Percentiles rank a stretch among this genome's conserved stretches.
Conservation (phyloP, 1,140 invertebrate species). For the Drosophila ercepeae region DNA sequence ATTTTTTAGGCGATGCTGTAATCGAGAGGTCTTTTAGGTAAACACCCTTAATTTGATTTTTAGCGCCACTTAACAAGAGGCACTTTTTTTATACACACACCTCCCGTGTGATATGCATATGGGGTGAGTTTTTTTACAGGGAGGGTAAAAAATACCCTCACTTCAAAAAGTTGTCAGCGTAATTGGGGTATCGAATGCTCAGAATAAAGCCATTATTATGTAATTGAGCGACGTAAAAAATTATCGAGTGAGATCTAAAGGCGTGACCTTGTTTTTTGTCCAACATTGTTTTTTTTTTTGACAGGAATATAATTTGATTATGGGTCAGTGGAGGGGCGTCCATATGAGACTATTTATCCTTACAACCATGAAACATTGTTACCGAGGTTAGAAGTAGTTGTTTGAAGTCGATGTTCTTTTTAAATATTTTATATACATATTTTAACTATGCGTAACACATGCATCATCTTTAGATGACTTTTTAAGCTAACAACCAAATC, state of each 20-base stretch:
- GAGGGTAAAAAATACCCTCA: constrained; percentile 41
- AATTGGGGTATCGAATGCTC: constrained; percentile 54
- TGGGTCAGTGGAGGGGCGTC: too few species aligned
- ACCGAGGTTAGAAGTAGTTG: too few species aligned
- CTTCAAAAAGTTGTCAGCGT: constrained; percentile 56
- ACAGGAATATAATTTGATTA: background rate
- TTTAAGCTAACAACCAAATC: too few species aligned
- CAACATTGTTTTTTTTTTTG: background rate
- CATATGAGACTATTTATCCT: too few species aligned
- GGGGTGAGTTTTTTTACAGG: constrained; percentile 59
- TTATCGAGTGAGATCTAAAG: constrained; percentile 3
- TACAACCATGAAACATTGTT: too few species aligned
- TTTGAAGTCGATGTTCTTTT: too few species aligned
- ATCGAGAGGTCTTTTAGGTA: constrained; percentile 66
- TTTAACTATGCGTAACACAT: too few species aligned
- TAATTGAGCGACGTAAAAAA: constrained; percentile 49
- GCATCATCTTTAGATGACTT: too few species aligned
- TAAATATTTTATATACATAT: too few species aligned
- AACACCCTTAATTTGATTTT: constrained; percentile 76
- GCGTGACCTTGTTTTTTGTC: constrained; percentile 17
- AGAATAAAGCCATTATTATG: constrained; percentile 49
- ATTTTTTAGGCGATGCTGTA: constrained; percentile 68
- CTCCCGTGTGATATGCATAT: constrained; percentile 26
- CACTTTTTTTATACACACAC: constrained; percentile 39
- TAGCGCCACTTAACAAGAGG: constrained; percentile 71